These are phyloP conservation scores for Acanthaster planci DNA, from an alignment of 35 echinoderm and acorn worm genomes.

Conservation along the genomic window DNA sequence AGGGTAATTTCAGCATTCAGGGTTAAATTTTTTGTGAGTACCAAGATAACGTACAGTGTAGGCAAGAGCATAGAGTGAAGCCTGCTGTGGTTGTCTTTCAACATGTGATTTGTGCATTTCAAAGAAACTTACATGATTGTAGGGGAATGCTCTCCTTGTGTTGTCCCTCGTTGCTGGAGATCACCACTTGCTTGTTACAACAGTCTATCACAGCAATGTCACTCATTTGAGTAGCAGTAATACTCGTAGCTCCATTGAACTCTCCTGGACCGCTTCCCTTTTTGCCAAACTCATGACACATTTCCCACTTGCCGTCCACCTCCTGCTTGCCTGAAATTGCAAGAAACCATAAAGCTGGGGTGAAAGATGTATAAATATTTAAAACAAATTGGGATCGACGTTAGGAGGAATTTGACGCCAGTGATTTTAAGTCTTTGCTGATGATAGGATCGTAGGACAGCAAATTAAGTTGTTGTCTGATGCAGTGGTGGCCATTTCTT, in stretches of 20 bases:
- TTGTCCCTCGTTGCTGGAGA: neutral
- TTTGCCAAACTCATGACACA: too few species aligned
- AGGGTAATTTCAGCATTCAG: too few species aligned
- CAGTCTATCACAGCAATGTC: neutral
- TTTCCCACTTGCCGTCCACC: neutral
- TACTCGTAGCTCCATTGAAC: neutral
- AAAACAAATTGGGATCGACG: neutral
- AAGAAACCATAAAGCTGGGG: neutral
- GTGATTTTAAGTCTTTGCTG: neutral
- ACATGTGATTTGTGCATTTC: too few species aligned
- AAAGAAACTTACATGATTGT: conserved; percentile 2
- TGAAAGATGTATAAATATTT: neutral
- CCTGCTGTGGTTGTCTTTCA: too few species aligned
- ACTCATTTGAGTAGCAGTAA: neutral
- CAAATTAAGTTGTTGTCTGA: neutral
- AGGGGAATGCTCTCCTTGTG: neutral
- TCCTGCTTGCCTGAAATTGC: neutral
- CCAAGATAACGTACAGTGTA: too few species aligned
- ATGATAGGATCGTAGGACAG: neutral
- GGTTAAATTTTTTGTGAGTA: too few species aligned
- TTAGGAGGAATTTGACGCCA: neutral
- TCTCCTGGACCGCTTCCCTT: too few species aligned
- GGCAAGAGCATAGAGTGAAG: too few species aligned
- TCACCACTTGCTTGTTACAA: neutral
- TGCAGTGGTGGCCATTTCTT: neutral